Percentiles rank a stretch among this genome's conserved stretches.
Evolutionary conservation across 2,113 vertebrate genomes (phyloP).

Genomic region (Cacatua alba): DNA sequence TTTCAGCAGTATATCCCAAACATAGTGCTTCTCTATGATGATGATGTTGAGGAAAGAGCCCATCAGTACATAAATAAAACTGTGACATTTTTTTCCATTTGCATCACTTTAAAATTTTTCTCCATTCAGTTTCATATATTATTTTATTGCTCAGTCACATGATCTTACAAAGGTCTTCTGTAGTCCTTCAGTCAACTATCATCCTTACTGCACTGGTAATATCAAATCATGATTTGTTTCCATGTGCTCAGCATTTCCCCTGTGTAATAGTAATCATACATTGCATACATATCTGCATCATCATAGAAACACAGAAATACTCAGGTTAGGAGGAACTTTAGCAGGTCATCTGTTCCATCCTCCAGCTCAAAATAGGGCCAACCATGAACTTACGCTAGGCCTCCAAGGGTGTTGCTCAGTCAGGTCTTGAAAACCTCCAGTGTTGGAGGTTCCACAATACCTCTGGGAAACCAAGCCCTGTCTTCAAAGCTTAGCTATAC

Average conservation of each 20-base stretch:
- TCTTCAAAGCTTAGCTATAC: neutral
- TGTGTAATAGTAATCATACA: neutral
- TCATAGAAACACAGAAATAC: neutral
- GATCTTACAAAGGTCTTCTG: neutral
- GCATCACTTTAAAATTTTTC: neutral
- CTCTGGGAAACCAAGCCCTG: neutral
- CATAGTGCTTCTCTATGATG: neutral
- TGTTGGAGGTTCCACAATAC: neutral
- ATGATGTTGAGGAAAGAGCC: neutral
- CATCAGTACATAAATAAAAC: neutral
- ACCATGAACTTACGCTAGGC: neutral
- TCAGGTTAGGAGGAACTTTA: neutral
- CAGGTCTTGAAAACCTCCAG: neutral
- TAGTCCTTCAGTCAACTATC: neutral
- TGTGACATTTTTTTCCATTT: accelerated
- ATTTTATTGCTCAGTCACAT: neutral
- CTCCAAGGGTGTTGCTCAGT: neutral
- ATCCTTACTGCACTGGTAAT: neutral
- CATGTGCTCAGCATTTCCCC: neutral
- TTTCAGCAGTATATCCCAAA: neutral
- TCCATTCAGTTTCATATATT: neutral
- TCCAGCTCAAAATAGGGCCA: neutral
- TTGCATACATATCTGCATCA: neutral
- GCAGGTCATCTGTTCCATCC: neutral
- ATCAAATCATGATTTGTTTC: neutral